Evolutionary conservation across 2,797 vertebrate species (phyloP).

Genomic region (Chrysocyon brachyurus): DNA sequence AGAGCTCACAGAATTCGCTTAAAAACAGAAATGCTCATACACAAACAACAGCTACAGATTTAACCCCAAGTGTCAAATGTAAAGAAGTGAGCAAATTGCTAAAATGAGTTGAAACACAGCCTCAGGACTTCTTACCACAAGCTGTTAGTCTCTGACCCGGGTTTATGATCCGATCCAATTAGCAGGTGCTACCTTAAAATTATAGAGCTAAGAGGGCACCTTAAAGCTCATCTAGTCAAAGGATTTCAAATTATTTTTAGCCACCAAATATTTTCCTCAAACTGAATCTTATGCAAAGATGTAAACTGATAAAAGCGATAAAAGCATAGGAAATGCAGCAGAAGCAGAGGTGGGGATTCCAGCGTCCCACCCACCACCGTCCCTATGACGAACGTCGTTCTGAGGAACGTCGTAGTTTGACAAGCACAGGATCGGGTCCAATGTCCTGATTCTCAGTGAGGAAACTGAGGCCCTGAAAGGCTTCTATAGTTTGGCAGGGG

Average conservation of each 20-base stretch:
- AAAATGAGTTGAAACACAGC: constrained; percentile 72
- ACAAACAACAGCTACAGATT: constrained; percentile 57
- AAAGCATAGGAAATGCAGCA: background rate
- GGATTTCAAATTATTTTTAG: constrained; percentile 71
- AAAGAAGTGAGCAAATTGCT: constrained; percentile 80
- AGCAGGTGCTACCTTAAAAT: constrained; percentile 83
- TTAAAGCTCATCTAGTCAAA: constrained; percentile 48
- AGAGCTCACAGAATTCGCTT: constrained; percentile 29
- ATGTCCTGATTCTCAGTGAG: background rate
- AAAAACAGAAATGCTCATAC: constrained; percentile 59
- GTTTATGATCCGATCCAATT: constrained; percentile 79
- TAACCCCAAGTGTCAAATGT: constrained; percentile 72
- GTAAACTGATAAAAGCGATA: constrained; percentile 44
- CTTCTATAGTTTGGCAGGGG: background rate
- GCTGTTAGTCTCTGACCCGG: constrained; percentile 80
- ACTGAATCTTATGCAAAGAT: constrained; percentile 35
- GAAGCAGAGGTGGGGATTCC: background rate
- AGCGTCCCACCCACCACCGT: background rate
- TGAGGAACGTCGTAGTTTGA: background rate
- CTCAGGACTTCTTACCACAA: constrained; percentile 71
- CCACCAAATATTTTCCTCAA: constrained; percentile 63
- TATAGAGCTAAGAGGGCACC: constrained; percentile 61
- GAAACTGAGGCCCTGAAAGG: background rate
- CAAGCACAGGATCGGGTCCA: background rate
- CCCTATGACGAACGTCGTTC: background rate